Conservation (phyloP, 2,888 invertebrate genomes). For the Drosophila helvetica region DNA sequence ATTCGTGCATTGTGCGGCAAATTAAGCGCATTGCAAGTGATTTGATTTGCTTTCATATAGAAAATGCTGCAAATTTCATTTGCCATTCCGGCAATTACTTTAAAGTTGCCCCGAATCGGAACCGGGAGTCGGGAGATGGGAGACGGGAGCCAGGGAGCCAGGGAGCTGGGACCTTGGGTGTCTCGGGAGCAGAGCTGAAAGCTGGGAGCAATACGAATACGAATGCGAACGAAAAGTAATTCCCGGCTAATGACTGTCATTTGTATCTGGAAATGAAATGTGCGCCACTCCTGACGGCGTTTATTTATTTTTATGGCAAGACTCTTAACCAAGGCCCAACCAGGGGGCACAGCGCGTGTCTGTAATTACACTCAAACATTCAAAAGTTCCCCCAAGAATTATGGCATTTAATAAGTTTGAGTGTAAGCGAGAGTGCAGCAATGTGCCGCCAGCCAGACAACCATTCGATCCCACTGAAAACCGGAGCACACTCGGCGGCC, state of each 20-base stretch:
- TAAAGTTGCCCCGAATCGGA: slow-evolving; percentile 44
- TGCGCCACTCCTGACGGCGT: slow-evolving; percentile 52
- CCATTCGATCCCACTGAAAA: neutral
- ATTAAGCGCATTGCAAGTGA: slow-evolving; percentile 72
- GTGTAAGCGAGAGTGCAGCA: slow-evolving; percentile 36
- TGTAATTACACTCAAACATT: slow-evolving; percentile 61
- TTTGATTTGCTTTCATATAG: slow-evolving; percentile 62
- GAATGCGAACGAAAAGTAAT: slow-evolving; percentile 59
- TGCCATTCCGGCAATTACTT: slow-evolving; percentile 58
- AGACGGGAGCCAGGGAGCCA: neutral
- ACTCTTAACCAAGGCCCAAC: slow-evolving; percentile 33
- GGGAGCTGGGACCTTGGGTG: neutral
- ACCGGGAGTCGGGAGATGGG: neutral
- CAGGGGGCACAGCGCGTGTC: slow-evolving; percentile 42
- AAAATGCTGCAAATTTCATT: slow-evolving; percentile 58
- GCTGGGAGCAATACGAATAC: slow-evolving; percentile 4
- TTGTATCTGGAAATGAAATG: slow-evolving; percentile 65
- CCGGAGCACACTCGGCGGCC: too few relatives aligned
- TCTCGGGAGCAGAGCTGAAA: neutral
- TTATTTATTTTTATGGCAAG: slow-evolving; percentile 69
- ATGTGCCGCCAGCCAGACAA: slow-evolving; percentile 1
- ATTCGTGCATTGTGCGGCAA: slow-evolving; percentile 65
- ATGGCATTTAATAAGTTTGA: slow-evolving; percentile 62
- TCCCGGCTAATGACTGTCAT: slow-evolving; percentile 70
- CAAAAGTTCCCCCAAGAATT: slow-evolving; percentile 52